Conservation (phyloP, 2,888 invertebrate genomes). For the Rhaphigaster nebulosa region DNA sequence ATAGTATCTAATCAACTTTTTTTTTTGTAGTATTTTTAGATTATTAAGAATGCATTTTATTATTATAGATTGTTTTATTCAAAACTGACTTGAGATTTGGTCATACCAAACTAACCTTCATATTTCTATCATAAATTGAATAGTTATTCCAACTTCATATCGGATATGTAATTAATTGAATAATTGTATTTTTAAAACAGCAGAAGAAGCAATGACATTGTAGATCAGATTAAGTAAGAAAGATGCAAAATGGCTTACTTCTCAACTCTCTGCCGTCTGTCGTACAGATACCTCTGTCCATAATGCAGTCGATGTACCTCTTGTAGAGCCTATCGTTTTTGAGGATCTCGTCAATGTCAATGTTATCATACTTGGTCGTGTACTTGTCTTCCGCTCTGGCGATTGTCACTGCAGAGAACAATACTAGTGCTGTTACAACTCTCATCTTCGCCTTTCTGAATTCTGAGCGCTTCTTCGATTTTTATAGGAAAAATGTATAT, state of each 20-base stretch:
- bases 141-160: too few species aligned
- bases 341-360: slow-evolving; percentile 66
- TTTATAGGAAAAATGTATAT: neutral
- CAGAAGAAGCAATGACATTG: too few species aligned
- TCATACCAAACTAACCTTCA: too few species aligned
- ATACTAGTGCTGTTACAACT: neutral
- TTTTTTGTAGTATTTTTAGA: too few species aligned
- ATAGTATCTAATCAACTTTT: too few species aligned
- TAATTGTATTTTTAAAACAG: too few species aligned
- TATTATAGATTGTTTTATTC: too few species aligned
- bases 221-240: too few species aligned
- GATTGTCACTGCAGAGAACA: neutral
- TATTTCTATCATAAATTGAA: too few species aligned
- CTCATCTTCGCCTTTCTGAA: neutral
- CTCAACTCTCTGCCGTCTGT: slow-evolving; percentile 65
- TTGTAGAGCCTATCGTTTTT: slow-evolving; percentile 66
- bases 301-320: slow-evolving; percentile 66
- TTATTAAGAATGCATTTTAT: too few species aligned
- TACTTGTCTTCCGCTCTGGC: slow-evolving; percentile 57
- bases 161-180: too few species aligned
- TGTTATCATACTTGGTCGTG: slow-evolving; percentile 64
- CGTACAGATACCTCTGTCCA: slow-evolving; percentile 65
- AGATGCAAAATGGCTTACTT: slow-evolving; percentile 61
- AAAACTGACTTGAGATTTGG: too few species aligned
- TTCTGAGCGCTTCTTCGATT: neutral